Evolutionary conservation across 2,888 invertebrate genomes (phyloP).

Genomic region (Invenusta paracnida): DNA sequence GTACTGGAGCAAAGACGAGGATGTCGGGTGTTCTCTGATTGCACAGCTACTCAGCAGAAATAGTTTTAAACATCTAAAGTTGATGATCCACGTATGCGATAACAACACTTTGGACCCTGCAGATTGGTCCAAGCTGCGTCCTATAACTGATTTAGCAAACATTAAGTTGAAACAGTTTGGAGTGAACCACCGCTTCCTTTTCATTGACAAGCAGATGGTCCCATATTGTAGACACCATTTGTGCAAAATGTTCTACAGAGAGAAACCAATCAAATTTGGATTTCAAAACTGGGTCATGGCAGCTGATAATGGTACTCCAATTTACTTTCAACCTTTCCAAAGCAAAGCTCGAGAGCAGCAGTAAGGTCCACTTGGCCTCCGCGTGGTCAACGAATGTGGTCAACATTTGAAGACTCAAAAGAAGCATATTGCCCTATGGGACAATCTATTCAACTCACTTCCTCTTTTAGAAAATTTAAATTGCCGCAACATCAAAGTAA

Average conservation of each 20-base stretch:
- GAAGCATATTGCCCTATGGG: not conserved
- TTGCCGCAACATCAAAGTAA: not conserved
- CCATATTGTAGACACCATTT: not conserved
- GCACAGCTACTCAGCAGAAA: not conserved
- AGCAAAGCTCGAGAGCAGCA: not conserved
- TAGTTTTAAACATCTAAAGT: not conserved
- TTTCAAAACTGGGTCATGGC: conserved; percentile 19
- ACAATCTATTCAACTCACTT: not conserved
- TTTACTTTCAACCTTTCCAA: not conserved
- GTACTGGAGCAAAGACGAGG: not conserved
- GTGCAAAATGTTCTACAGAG: conserved; percentile 21
- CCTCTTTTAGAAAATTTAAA: not conserved
- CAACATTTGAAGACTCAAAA: not conserved
- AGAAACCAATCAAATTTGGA: conserved; percentile 15
- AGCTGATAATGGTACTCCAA: conserved; percentile 5
- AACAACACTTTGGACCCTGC: not conserved
- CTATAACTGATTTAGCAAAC: not conserved
- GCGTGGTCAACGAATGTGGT: not conserved
- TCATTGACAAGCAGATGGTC: not conserved
- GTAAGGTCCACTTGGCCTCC: not conserved
- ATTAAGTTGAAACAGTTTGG: conserved; percentile 13
- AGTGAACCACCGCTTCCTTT: not conserved
- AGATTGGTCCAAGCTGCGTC: conserved; percentile 5
- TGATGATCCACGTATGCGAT: conserved; percentile 6
- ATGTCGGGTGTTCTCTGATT: conserved; percentile 19